These are phyloP conservation scores for Erinaceus europaeus DNA, from an alignment of 2,113 vertebrate species.

Conservation along the genomic window DNA sequence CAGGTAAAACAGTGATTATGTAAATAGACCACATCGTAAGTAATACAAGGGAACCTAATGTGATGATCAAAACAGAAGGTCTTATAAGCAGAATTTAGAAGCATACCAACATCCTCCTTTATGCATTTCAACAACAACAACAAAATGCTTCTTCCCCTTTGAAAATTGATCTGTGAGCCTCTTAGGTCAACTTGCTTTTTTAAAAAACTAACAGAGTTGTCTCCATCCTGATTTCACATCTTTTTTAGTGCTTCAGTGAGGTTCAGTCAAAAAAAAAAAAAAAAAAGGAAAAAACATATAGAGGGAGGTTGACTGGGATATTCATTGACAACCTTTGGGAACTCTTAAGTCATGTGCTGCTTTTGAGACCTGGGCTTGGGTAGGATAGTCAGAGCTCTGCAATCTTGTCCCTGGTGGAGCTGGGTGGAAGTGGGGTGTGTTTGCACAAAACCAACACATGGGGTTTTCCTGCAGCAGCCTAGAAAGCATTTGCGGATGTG, in stretches of 20 bases:
- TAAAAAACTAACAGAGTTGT: not conserved
- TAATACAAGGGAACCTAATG: too few species aligned
- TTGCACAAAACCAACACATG: slow-evolving; percentile 57
- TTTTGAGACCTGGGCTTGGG: slow-evolving; percentile 66
- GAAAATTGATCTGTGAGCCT: not conserved
- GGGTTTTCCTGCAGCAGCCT: slow-evolving; percentile 79
- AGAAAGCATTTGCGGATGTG: slow-evolving; percentile 86
- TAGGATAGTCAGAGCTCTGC: slow-evolving; percentile 53
- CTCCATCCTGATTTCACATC: not conserved
- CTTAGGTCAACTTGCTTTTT: not conserved
- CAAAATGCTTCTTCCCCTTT: not conserved
- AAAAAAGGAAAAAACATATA: not conserved
- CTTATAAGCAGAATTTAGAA: too few species aligned
- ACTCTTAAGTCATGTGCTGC: slow-evolving; percentile 68
- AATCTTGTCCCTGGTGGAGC: slow-evolving; percentile 46
- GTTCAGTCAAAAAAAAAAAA: not conserved
- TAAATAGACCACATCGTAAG: too few species aligned
- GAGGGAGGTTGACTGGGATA: slow-evolving; percentile 35
- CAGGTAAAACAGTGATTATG: too few species aligned
- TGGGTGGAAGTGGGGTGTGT: slow-evolving; percentile 49
- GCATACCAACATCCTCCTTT: too few species aligned
- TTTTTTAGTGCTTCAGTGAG: slow-evolving; percentile 22
- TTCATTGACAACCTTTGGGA: slow-evolving; percentile 51
- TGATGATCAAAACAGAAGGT: too few species aligned
- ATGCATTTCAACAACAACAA: too few species aligned